Evolutionary conservation across 2,888 invertebrate genomes (phyloP), one percentile per base, ranked within the genome.

Genomic region (Hedychridium roseum): DNA sequence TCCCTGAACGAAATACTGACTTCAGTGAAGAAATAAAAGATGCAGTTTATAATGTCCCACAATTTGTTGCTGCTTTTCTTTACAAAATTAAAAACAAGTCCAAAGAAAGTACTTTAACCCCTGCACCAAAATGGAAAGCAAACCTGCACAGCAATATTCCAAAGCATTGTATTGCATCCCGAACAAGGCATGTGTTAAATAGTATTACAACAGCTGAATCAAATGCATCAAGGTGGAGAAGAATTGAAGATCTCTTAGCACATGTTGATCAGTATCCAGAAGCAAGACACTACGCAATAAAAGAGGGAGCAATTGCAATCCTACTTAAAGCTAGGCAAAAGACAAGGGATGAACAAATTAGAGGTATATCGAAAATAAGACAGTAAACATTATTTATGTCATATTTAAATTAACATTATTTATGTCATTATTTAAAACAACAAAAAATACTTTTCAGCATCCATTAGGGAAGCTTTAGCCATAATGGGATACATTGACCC

Each of bases 231-330:
- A 83, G 83, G 56, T 76, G 85, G 53, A 81, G 83, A 39, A 82
- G 89, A 62, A 78, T 90, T 1, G 88, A 89, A 67, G 87, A 89
- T 65, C 82, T 93, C 35, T 84, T 89, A 28, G 79, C 81, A 1
- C 92, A 93, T 73, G 78, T 93, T n/a, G 83, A 85, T 57, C 84
- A 86, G 62, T 89, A 88, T 79, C 90, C 91, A 0, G 88, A 90
- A 66, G 86, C 90, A 2, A 83, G 88, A 64, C 85, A 86, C 71
- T 83, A 86, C 54, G 90, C 91, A 56, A 85, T 89, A 34, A 90
- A 89, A 87, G 87, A 87, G 67, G 89, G 89, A 49, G 89, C 86
- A 0, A 82, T 91, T 32, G 80, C 85, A n/a, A 80, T 85, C 17
- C 70, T 92, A 30, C 74, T 91, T 41, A 80, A 83, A 40, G 81